Percentiles rank a stretch among this genome's conserved stretches.
Conservation (phyloP, 1,140 invertebrate genomes). For the Psilanteris sp. region DNA sequence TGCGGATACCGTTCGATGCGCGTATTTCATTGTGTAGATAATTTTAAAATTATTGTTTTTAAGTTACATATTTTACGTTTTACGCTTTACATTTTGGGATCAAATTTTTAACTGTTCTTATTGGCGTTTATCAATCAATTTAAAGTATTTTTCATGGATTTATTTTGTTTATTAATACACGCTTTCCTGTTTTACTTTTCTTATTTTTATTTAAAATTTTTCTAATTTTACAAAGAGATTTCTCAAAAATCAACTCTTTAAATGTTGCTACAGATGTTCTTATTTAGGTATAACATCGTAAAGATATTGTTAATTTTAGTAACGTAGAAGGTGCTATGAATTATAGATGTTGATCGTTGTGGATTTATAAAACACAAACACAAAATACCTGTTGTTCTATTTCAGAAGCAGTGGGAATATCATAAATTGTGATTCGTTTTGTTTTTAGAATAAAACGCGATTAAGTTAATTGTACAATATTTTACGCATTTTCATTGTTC, state of each 20-base stretch:
- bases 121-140: too few species aligned
- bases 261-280: conserved; percentile 21
- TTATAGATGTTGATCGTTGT: conserved; percentile 51
- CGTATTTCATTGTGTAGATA: too few species aligned
- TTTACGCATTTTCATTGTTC: conserved; percentile 48
- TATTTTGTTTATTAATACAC: too few species aligned
- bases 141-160: too few species aligned
- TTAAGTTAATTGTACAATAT: conserved; percentile 34
- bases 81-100: too few species aligned
- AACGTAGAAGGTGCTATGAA: conserved; percentile 44
- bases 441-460: conserved; percentile 18
- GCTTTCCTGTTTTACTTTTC: too few species aligned
- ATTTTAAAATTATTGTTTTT: too few species aligned
- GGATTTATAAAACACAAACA: conserved; percentile 19
- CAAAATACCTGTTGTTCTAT: conserved; percentile 18
- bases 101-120: too few species aligned
- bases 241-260: conserved; percentile 1
- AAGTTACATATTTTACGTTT: too few species aligned
- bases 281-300: conserved; percentile 28
- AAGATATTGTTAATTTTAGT: conserved; percentile 40
- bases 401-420: conserved; percentile 13
- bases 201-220: too few species aligned
- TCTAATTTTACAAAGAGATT: background rate
- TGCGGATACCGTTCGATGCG: too few species aligned
- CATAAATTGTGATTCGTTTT: conserved; percentile 39